Conservation (phyloP, 2,888 invertebrate genomes). For the Stomorhina lunata region DNA sequence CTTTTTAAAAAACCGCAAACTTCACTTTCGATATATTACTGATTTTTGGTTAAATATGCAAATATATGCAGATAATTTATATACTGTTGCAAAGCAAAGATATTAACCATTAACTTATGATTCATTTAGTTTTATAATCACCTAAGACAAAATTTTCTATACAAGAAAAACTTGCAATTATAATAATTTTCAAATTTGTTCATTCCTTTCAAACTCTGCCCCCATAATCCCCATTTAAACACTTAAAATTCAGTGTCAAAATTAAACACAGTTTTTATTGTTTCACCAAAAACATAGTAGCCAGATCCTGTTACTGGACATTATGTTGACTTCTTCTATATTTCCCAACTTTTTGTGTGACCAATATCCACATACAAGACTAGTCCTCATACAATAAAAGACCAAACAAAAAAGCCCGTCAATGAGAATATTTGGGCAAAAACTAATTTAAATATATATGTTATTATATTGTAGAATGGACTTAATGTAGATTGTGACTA, state of each 20-base stretch:
- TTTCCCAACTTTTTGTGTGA: neutral
- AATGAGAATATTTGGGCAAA: slow-evolving; percentile 33
- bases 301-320: slow-evolving; percentile 11
- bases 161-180: neutral
- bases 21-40: too few species aligned
- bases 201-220: neutral
- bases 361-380: neutral
- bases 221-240: neutral
- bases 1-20: too few species aligned
- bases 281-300: slow-evolving; percentile 19
- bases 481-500: neutral
- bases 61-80: too few species aligned
- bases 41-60: too few species aligned
- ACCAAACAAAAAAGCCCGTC: neutral
- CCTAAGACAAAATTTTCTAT: too few species aligned
- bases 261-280: slow-evolving; percentile 31
- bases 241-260: slow-evolving; percentile 45
- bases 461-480: neutral
- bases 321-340: neutral
- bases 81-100: too few species aligned
- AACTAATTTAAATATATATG: slow-evolving; percentile 59
- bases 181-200: neutral
- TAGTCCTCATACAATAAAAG: neutral
- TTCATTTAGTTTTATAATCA: too few species aligned
- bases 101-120: too few species aligned